Evolutionary conservation across 2,113 vertebrate species (phyloP).

Genomic region (Psettodes erumei): DNA sequence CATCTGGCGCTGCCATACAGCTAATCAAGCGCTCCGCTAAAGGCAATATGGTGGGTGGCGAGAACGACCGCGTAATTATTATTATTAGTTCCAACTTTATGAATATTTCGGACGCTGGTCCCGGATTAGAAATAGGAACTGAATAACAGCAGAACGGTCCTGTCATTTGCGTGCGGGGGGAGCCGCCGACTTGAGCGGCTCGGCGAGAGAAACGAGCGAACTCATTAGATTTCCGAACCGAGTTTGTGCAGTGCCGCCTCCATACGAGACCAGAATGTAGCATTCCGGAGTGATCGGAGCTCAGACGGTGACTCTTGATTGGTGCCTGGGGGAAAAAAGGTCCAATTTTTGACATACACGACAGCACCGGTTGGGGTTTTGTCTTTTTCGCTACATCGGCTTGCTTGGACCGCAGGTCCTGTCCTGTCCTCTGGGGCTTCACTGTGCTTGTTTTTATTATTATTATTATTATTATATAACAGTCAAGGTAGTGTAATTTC

Average conservation of each 20-base stretch:
- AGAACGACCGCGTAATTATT: background rate
- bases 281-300: constrained; percentile 17
- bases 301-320: background rate
- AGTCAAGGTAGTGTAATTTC: background rate
- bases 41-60: background rate
- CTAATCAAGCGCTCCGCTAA: background rate
- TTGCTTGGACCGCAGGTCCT: background rate
- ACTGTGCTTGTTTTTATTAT: too few relatives aligned
- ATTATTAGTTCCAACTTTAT: background rate
- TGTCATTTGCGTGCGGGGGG: background rate
- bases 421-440: too few relatives aligned
- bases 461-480: background rate
- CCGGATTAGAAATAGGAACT: fast-evolving
- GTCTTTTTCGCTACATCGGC: background rate
- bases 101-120: background rate
- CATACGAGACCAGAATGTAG: background rate
- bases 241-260: background rate
- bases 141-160: background rate
- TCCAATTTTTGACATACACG: background rate
- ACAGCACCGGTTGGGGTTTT: background rate
- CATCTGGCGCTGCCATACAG: too few relatives aligned
- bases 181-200: background rate
- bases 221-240: background rate
- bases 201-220: constrained; percentile 7
- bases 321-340: too few relatives aligned